Conservation (phyloP, 1,140 invertebrate species). For the Metaphire vulgaris region DNA sequence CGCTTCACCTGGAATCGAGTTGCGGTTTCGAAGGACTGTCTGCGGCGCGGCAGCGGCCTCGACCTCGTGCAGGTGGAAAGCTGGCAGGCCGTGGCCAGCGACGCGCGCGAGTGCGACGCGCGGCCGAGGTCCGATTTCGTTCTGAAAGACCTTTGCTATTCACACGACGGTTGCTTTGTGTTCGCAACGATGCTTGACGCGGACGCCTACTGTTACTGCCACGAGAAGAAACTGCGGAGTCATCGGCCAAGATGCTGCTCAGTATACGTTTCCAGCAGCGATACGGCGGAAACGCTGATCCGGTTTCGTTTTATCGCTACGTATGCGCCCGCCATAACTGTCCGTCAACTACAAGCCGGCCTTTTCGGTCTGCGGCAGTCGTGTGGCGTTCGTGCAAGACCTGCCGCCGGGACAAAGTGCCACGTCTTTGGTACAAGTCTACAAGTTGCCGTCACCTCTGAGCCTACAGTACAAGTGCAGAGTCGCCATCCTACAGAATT, state of each 20-base stretch:
- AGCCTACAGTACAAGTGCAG: constrained; percentile 47
- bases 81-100: constrained; percentile 41
- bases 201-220: constrained; percentile 43
- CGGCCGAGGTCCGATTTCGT: constrained; percentile 38
- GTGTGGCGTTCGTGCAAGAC: constrained; percentile 50
- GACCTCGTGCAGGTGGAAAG: constrained; percentile 36
- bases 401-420: constrained; percentile 19
- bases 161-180: constrained; percentile 45
- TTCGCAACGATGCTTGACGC: constrained; percentile 44
- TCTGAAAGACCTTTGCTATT: constrained; percentile 45
- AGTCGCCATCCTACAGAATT: constrained; percentile 42
- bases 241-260: constrained; percentile 42
- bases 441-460: constrained; percentile 41
- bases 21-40: constrained; percentile 45
- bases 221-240: constrained; percentile 40
- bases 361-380: constrained; percentile 47
- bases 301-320: constrained; percentile 49
- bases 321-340: constrained; percentile 47
- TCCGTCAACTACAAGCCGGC: constrained; percentile 47
- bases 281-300: constrained; percentile 46
- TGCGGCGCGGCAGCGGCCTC: constrained; percentile 43
- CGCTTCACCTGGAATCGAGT: constrained; percentile 43
- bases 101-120: constrained; percentile 40
- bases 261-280: constrained; percentile 47
- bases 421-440: constrained; percentile 46